phyloP scores from a whole-genome alignment of 92 coral and sea anemone genomes.

The Epizoanthus fatuus region DNA sequence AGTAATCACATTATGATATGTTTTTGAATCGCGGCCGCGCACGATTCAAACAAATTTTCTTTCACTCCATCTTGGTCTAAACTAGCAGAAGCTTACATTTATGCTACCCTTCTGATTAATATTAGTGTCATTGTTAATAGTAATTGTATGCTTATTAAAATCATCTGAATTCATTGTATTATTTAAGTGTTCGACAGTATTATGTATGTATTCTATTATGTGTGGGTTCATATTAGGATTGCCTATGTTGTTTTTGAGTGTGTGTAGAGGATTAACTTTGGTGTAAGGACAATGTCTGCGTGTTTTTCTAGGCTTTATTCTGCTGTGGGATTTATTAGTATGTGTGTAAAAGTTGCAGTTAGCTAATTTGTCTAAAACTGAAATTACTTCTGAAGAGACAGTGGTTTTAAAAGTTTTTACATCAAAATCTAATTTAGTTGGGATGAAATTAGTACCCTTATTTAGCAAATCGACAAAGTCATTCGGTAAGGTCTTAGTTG shows the following conservation, averaged over 20 bases:
- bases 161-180: not conserved
- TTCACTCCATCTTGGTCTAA: too few relatives aligned
- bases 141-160: not conserved
- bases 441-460: too few relatives aligned
- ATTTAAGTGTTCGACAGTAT: not conserved
- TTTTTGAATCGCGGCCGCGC: too few relatives aligned
- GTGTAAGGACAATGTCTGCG: not conserved
- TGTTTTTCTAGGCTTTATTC: too few relatives aligned
- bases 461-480: too few relatives aligned
- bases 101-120: too few relatives aligned
- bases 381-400: too few relatives aligned
- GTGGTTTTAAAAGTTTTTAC: too few relatives aligned
- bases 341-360: not conserved
- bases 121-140: not conserved
- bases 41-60: too few relatives aligned
- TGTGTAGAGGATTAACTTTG: not conserved
- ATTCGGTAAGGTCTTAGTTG: too few relatives aligned
- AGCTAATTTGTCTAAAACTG: not conserved
- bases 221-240: not conserved
- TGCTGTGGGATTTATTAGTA: not conserved
- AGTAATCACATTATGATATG: not conserved
- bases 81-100: too few relatives aligned
- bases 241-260: not conserved
- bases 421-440: not conserved
- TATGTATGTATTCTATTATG: not conserved